phyloP scores from a whole-genome alignment of 1,140 invertebrate genomes.

The Leptinotarsa defecta region DNA sequence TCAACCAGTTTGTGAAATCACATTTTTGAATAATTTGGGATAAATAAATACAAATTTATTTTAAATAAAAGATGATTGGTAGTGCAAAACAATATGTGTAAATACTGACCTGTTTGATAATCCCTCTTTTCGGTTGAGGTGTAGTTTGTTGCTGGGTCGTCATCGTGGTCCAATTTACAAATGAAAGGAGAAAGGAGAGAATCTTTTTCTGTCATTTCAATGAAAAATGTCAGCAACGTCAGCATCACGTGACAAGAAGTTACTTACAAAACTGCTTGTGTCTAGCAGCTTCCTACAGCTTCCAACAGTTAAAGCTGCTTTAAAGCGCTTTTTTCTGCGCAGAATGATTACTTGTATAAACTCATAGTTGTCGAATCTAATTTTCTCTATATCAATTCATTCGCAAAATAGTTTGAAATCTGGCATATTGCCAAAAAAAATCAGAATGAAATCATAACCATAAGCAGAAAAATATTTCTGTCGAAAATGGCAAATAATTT shows the following conservation, averaged over 20 bases:
- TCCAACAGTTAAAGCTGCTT: no score
- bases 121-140: constrained; percentile 58
- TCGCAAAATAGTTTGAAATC: neutral
- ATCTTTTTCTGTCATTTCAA: constrained; percentile 18
- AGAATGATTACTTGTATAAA: no score
- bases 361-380: no score
- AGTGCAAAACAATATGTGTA: neutral
- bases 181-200: constrained; percentile 22
- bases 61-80: constrained; percentile 40
- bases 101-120: constrained; percentile 62
- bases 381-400: neutral
- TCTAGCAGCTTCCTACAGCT: no score
- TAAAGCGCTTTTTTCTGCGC: no score
- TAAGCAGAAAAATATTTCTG: neutral
- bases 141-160: constrained; percentile 57
- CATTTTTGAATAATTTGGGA: constrained; percentile 8
- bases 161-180: constrained; percentile 53
- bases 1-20: constrained; percentile 20
- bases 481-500: no score
- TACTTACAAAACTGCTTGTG: neutral
- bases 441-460: neutral
- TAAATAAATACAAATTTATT: constrained; percentile 8
- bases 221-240: constrained; percentile 22
- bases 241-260: constrained; percentile 21
- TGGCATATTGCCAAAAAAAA: neutral